Base-by-base conservation (phyloP, 2,113 vertebrate species). In the Heterochromis multidens region DNA sequence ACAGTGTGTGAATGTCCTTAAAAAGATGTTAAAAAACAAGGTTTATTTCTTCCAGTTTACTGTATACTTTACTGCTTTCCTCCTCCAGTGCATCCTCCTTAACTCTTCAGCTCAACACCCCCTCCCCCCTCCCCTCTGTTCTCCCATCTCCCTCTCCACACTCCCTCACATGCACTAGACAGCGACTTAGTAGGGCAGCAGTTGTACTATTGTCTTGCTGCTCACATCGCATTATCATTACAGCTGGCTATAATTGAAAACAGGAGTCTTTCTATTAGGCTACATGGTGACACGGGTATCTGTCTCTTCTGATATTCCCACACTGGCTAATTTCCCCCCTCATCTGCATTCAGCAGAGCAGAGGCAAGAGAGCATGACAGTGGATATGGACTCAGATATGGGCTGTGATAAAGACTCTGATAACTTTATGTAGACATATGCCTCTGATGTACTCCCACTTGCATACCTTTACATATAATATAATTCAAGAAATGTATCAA, bases 281-380 rank as follows among this genome's bases (percentile, higher is more conserved):
- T 93, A 93, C 90, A 95, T 95, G 95, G 96, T 96, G 96, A 97
- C 96, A 97, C 93, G 95, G 90, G 95, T 94, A 95, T 97, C 95
- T 96, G 96, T 97, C 96, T 96, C 92, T 93, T 96, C 95, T 97
- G 97, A 97, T 97, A 95, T 96, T 93, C 91, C 94, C 90, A 92
- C 90, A 92, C 92, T 23, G 79, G 91, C 93, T 96, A 97, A 96
- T 95, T 90, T 79, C 79, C 94, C 95, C 96, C 91, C 96, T 91
- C 94, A 95, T 94, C 90, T 94, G 89, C 92, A 95, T 93, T 88
- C 78, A 90, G 60, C 87, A 83, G 83, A 88, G 89, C 56, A 10
- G 37, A 87, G 87, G 90, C 82, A 62, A 74, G 60, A 84, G 65
- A 80, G 81, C 43, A 29, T 82, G 87, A 89, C 77, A 81, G 85